Evolutionary conservation across 2,113 vertebrate species (phyloP).

Genomic region (Anoplopoma fimbria): DNA sequence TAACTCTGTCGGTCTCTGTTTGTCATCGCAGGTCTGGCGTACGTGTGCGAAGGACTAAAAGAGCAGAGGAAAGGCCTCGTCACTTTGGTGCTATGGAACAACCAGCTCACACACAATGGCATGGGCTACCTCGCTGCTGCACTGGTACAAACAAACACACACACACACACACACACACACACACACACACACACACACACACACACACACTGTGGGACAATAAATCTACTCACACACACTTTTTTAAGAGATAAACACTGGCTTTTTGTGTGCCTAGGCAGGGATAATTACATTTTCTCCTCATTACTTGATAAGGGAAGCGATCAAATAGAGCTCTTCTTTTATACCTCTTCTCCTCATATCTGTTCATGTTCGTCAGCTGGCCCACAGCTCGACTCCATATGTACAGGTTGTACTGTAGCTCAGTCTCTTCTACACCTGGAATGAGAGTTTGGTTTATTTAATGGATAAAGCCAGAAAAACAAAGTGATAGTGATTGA

Average conservation of each 20-base stretch:
- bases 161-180: constrained; percentile 22
- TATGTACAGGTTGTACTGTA: background rate
- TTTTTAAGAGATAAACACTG: constrained; percentile 7
- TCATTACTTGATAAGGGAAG: constrained; percentile 23
- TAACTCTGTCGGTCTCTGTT: background rate
- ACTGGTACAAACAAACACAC: constrained; percentile 83
- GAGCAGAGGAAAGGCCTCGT: constrained; percentile 93
- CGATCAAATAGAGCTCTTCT: constrained; percentile 9
- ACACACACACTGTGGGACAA: background rate
- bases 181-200: constrained; percentile 20
- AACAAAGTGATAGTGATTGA: background rate
- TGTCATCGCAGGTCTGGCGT: constrained; percentile 88
- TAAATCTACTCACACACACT: constrained; percentile 8
- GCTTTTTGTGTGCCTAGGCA: background rate
- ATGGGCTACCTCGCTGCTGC: constrained; percentile 94
- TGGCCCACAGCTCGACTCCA: background rate
- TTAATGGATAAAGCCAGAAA: background rate
- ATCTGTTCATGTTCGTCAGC: constrained; percentile 16
- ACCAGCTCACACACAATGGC: constrained; percentile 95
- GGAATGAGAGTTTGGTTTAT: background rate
- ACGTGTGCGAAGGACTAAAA: constrained; percentile 94
- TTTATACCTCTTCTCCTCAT: background rate
- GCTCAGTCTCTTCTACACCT: background rate
- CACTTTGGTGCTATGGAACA: constrained; percentile 97
- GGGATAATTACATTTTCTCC: constrained; percentile 24